Percentiles rank a stretch among this genome's conserved stretches.
Conservation (phyloP, 2,797 vertebrate species). For the Cuculus canorus region DNA sequence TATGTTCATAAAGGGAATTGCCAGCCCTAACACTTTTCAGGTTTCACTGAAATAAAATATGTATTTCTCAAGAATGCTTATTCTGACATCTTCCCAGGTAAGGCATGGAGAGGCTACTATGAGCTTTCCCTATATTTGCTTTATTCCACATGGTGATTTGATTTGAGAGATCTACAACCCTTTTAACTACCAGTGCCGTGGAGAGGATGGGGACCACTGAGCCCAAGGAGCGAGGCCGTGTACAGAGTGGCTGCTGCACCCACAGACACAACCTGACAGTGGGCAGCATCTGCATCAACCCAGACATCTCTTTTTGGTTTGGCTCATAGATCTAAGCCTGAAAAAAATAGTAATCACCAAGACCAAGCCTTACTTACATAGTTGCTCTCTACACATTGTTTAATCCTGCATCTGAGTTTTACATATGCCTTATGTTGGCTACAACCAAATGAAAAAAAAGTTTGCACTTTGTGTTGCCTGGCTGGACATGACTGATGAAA, state of each 20-base stretch:
- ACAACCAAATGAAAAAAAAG: background rate
- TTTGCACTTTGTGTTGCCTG: background rate
- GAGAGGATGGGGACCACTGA: background rate
- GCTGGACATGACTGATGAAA: background rate
- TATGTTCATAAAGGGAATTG: background rate
- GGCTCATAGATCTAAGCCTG: background rate
- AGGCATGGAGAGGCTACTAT: background rate
- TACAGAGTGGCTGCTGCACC: accelerated
- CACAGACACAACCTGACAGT: background rate
- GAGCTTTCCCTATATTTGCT: background rate
- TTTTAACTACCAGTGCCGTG: background rate
- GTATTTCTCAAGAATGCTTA: background rate
- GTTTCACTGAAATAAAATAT: background rate
- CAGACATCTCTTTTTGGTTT: background rate
- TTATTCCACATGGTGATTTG: background rate
- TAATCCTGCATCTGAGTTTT: background rate
- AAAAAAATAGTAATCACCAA: background rate
- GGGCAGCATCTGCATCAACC: background rate
- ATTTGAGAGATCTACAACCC: background rate
- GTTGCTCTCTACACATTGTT: background rate
- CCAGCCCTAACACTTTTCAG: background rate
- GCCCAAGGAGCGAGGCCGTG: accelerated
- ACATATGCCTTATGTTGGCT: background rate
- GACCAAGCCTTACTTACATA: background rate
- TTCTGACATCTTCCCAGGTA: background rate